Base-by-base conservation (phyloP, 2,888 invertebrate genomes). In the Rhimphoctona megacephalus region DNA sequence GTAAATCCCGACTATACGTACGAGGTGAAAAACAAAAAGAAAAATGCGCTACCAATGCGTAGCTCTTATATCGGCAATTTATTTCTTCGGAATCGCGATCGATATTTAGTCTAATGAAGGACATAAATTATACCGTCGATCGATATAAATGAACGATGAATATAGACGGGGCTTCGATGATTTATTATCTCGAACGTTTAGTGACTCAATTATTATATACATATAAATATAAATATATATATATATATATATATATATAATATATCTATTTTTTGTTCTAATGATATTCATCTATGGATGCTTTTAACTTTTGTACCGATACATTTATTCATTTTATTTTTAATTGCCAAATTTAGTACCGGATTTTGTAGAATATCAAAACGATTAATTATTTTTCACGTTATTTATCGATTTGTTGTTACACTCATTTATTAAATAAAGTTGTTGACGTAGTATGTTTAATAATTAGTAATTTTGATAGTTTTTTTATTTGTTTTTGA, bases 31-130 rank as follows among this genome's bases (percentile, higher is more conserved):
- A 78, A 83, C 46, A 83, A 85, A 79, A 80, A 39, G 39, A 52
- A 64, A 74, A 52, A n/a, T 17, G 39, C 33, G n/a, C 30, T 1
- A n/a, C 14, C 49, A 33, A 72, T 30, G 33, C 52, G 72, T n/a
- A 36, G 11, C 39, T 72, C 66, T 57, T 79, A 57, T n/a, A 46
- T 49, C 61, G 36, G 64, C 83, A 30, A 81, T 83, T 83, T 86
- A 83, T 83, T 85, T 81, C 64, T 49, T 57, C 67, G 54, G 33
- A 30, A 77, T 49, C 69, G 22, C 80, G 77, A 86, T 81, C 73
- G 86, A 77, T 73, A 72, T 83, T 81, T 80, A 86, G 79, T 80
- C 70, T 86, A 86, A 83, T 83, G 81, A 86, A 81, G 83, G 30
- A 77, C 57, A 83, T 83, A 81, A 86, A 83, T 86, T 64, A 73